Evolutionary conservation across 2,888 invertebrate genomes (phyloP).

Genomic region (Spialia ferax): DNA sequence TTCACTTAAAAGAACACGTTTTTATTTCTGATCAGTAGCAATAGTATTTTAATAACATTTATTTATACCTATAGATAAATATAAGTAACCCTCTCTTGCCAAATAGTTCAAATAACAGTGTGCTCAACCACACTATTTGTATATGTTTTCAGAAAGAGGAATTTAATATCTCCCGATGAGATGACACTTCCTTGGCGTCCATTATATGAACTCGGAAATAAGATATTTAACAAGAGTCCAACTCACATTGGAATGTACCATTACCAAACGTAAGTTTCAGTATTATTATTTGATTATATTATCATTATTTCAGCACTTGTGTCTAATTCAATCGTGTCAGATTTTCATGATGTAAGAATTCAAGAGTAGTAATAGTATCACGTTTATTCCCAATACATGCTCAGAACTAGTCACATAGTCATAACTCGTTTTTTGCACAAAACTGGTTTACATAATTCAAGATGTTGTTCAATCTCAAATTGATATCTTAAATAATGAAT

Average conservation of each 20-base stretch:
- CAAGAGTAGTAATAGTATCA: not conserved
- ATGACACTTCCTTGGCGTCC: conserved; percentile 95
- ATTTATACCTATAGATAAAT: not conserved
- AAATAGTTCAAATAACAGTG: not conserved
- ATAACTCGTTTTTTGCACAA: not conserved
- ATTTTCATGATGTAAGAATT: not conserved
- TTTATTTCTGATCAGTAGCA: too few species aligned
- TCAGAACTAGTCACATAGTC: not conserved
- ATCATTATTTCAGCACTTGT: not conserved
- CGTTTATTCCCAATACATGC: not conserved
- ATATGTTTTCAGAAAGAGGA: conserved; percentile 81
- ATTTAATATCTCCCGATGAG: conserved; percentile 92
- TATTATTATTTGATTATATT: not conserved
- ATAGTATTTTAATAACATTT: too few species aligned
- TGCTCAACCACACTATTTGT: not conserved
- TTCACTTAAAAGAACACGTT: too few species aligned
- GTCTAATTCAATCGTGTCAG: not conserved
- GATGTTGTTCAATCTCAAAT: not conserved
- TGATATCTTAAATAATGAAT: not conserved
- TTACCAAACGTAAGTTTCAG: conserved; percentile 81
- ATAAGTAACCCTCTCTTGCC: not conserved
- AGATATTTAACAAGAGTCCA: conserved; percentile 85
- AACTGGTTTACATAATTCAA: not conserved
- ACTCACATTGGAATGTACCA: conserved; percentile 87
- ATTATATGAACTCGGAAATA: conserved; percentile 89